Evolutionary conservation across 2,797 vertebrate genomes (phyloP).

Genomic region (Pogonophryne albipinna): DNA sequence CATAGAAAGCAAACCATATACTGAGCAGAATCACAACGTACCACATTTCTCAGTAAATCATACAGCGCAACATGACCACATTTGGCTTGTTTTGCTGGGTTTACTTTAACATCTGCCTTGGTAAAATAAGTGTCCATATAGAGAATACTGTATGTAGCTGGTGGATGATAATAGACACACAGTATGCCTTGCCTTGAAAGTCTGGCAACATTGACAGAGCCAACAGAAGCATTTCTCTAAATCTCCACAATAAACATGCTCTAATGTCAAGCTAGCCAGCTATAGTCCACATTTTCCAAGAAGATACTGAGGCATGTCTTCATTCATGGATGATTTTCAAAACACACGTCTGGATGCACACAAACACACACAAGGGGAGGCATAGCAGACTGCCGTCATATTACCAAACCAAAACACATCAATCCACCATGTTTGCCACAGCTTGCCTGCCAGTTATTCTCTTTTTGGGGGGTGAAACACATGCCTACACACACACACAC

Average conservation of each 20-base stretch:
- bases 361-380: conserved; percentile 35
- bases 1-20: neutral
- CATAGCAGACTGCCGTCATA: conserved; percentile 65
- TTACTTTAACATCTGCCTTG: conserved; percentile 30
- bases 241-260: conserved; percentile 66
- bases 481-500: conserved; percentile 16
- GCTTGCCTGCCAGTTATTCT: conserved; percentile 44
- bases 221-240: conserved; percentile 64
- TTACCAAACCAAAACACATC: conserved; percentile 76
- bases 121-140: conserved; percentile 21
- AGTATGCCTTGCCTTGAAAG: conserved; percentile 36
- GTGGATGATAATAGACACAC: conserved; percentile 10
- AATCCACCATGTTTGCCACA: conserved; percentile 72
- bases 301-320: conserved; percentile 61
- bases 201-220: conserved; percentile 48
- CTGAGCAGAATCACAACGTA: conserved; percentile 2
- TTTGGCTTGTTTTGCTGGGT: conserved; percentile 10
- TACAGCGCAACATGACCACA: neutral
- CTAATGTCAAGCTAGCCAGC: conserved; percentile 55
- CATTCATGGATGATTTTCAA: conserved; percentile 58
- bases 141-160: conserved; percentile 19
- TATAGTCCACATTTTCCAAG: conserved; percentile 61
- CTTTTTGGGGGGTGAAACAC: conserved; percentile 21
- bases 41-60: conserved; percentile 3
- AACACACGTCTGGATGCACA: conserved; percentile 26